Evolutionary conservation across 2,888 invertebrate species (phyloP), one percentile per base, ranked within the genome.

Genomic region (Tachina grossa): DNA sequence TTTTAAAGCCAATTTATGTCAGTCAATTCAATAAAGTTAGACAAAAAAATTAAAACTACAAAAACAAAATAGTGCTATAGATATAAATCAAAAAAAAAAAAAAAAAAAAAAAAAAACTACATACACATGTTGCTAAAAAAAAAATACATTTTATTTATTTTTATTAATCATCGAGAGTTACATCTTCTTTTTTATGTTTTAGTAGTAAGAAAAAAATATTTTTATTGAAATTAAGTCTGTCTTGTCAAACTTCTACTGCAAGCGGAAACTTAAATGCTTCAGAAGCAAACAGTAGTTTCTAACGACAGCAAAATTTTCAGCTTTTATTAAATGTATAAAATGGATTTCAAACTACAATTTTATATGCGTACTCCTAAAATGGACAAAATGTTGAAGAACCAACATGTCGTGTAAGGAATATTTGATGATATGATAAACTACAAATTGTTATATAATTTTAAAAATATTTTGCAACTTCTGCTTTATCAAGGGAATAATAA

Each of bases 1-100:
- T 82, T 75, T 14, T 51, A 45, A 81, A 82, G 66, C 41, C 63
- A 85, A 82, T 82, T 83, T 85, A 76, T 82, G 82, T 79, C 79
- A 83, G 82, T 76, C 79, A 83, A 53, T 72, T 55, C 66, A 80
- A 83, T 79, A 76, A 69, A 84, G 61, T 53, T 49, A 75, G 19
- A 57, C 47, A 47, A 43, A 74, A 57, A 75, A 68, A 59, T 61
- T 13, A n/a, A 57, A 31, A 31, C 31, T 41, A 31, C 41, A 63
- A 79, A 47, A 59, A 79, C 43, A 78, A 68, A n/a, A n/a, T 49
- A 61, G 63, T 68, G 66, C 72, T 74, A 61, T 55, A 77, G 22
- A 61, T 71, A 74, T 41, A 69, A 63, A 16, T 16, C 9, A 8
- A 55, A 14, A 51, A 63, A n/a, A n/a, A n/a, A n/a, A n/a, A n/a